Conservation (phyloP, 2,113 vertebrate species). For the Dicentrarchus labrax region DNA sequence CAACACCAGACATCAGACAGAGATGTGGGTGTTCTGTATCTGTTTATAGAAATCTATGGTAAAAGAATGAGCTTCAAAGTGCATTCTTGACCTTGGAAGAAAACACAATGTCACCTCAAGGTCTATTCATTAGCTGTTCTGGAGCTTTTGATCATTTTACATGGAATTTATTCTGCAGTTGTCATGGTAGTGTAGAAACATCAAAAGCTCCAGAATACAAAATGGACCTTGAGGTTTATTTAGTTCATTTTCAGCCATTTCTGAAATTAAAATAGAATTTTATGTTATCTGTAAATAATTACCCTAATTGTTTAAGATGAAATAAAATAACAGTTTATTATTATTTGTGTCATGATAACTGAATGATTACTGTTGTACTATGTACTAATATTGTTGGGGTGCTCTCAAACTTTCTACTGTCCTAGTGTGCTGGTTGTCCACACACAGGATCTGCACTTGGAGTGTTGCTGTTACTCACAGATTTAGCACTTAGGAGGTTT, state of each 20-base stretch:
- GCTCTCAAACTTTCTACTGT: not conserved
- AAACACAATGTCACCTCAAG: not conserved
- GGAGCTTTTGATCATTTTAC: not conserved
- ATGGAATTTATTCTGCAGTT: not conserved
- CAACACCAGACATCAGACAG: not conserved
- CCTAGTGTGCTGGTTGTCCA: not conserved
- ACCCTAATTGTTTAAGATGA: not conserved
- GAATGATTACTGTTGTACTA: not conserved
- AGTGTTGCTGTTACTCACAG: constrained; percentile 24
- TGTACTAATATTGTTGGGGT: not conserved
- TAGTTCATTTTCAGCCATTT: not conserved
- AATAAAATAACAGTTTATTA: too few species aligned
- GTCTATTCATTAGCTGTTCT: not conserved
- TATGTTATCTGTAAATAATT: not conserved
- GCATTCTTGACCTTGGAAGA: not conserved
- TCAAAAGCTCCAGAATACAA: not conserved
- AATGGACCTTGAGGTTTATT: not conserved
- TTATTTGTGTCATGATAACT: not conserved
- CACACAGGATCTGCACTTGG: not conserved
- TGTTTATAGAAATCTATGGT: not conserved
- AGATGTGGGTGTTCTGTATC: too few species aligned
- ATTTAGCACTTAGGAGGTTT: constrained; percentile 53
- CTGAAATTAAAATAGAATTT: not conserved
- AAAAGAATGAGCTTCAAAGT: not conserved
- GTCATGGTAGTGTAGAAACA: not conserved